Base-by-base conservation (phyloP, 2,888 invertebrate genomes). In the Copidosoma aretas region DNA sequence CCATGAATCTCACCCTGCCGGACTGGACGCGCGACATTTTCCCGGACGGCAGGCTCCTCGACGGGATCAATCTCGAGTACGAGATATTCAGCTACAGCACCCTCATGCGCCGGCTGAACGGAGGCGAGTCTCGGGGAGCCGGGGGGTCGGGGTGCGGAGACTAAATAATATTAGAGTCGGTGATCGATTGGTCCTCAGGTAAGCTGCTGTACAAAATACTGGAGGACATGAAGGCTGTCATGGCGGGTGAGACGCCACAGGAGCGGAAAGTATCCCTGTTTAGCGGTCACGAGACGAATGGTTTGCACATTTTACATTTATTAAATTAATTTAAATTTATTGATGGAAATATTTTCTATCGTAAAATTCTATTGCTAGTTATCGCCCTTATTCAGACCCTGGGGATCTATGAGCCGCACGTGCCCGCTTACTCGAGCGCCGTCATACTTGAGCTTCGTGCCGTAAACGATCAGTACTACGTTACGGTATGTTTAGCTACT, bases 81-180 rank as follows among this genome's bases (percentile, higher is more conserved):
- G 85, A 87, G 12, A 85, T 88, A 81, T 86, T 86, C 84, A 87
- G 86, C 75, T 86, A 86, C 70, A 87, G 86, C 73, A 85, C 83
- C 60, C 77, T 84, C 54, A 80, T 86, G 65, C 82, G 84, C 74
- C 86, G 84, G 79, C 84, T 88, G 0, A 88, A 87, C 68, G 88
- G 88, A 54, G 89, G 88, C 85, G 79, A 14, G 21, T 62, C 22
- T n/a, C n/a, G n/a, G n/a, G n/a, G 12, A 46, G 1, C 43, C 3
- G 1, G 43, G 43, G 49, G 22, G 61, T 32, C 8, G 3, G 32
- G 8, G 8, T 32, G 32, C 32, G 32, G n/a, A n/a, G n/a, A n/a
- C n/a, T n/a, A n/a, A n/a, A n/a, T n/a, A n/a, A n/a, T n/a, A n/a
- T n/a, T 32, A 5, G 8, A 32, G 8, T 32, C 32, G 32, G 32